These are phyloP conservation scores for Parotocinclus haroldoi DNA, from an alignment of 2,797 vertebrate species.

Conservation along the genomic window DNA sequence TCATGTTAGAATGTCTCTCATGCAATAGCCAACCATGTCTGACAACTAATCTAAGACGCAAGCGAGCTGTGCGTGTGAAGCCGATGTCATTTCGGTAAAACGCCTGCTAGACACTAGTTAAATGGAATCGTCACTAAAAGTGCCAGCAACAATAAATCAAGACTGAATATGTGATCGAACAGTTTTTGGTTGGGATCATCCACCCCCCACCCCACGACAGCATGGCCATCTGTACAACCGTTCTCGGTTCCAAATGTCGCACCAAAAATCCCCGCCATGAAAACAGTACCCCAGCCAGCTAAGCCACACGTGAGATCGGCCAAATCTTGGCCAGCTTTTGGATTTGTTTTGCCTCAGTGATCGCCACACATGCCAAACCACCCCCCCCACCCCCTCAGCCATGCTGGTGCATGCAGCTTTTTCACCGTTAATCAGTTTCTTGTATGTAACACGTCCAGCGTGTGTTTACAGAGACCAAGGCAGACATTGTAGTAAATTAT, in stretches of 20 bases:
- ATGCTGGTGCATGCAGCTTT: no score
- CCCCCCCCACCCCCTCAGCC: no score
- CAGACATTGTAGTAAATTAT: no score
- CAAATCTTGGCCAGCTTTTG: slow-evolving; percentile 17
- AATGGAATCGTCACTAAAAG: background rate
- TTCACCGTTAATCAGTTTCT: background rate
- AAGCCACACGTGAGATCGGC: slow-evolving; percentile 11
- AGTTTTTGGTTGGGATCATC: slow-evolving; percentile 7
- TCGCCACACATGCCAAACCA: slow-evolving; percentile 8
- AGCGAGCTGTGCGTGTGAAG: no score
- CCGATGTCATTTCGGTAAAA: no score
- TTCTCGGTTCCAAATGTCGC: slow-evolving; percentile 11
- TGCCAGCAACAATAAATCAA: background rate
- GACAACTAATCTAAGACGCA: no score
- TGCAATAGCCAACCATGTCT: no score
- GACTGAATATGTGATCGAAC: background rate
- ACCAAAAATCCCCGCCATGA: background rate
- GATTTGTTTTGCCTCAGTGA: slow-evolving; percentile 28
- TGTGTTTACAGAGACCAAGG: background rate
- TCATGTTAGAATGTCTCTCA: no score
- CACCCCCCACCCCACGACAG: background rate
- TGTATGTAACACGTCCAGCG: slow-evolving; percentile 1
- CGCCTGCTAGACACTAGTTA: no score
- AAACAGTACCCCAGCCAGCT: slow-evolving; percentile 2
- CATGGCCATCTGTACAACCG: slow-evolving; percentile 28